phyloP scores from a whole-genome alignment of 1,140 invertebrate genomes.

The Tetraneura akinire region DNA sequence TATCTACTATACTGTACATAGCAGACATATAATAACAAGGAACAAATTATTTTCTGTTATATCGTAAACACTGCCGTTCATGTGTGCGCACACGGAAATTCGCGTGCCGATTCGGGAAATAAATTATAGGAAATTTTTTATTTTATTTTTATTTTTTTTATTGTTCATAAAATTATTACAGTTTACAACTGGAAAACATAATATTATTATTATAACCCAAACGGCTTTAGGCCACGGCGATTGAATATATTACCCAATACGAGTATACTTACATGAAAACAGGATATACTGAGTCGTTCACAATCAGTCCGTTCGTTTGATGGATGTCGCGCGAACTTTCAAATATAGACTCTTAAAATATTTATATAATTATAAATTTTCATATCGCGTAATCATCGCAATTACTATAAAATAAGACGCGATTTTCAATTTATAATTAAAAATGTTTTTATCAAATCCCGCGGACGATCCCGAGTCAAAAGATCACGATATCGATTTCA shows the following conservation, averaged over 20 bases:
- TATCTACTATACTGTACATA: too few species aligned
- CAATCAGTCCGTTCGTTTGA: not conserved
- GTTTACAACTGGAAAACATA: not conserved
- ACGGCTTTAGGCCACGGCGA: too few species aligned
- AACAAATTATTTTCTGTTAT: not conserved
- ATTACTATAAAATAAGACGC: not conserved
- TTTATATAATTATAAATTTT: not conserved
- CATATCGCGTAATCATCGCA: not conserved
- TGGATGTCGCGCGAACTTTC: not conserved
- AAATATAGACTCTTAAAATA: too few species aligned
- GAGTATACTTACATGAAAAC: not conserved
- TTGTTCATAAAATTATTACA: not conserved
- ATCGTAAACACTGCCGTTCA: not conserved
- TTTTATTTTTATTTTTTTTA: conserved; percentile 16
- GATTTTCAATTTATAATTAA: not conserved
- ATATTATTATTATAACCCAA: not conserved
- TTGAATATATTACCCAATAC: not conserved
- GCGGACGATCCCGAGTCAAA: conserved; percentile 7
- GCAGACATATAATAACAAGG: not conserved
- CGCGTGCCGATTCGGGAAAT: conserved; percentile 17
- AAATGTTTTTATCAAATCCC: not conserved
- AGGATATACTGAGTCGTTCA: not conserved
- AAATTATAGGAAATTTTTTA: conserved; percentile 35
- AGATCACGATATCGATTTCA: conserved; percentile 26
- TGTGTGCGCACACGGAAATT: conserved; percentile 31